A percentile compares a stretch with the other conserved stretches of the same genome.
phyloP scores from a whole-genome alignment of 2,888 invertebrate genomes.

The Melieria crassipennis region DNA sequence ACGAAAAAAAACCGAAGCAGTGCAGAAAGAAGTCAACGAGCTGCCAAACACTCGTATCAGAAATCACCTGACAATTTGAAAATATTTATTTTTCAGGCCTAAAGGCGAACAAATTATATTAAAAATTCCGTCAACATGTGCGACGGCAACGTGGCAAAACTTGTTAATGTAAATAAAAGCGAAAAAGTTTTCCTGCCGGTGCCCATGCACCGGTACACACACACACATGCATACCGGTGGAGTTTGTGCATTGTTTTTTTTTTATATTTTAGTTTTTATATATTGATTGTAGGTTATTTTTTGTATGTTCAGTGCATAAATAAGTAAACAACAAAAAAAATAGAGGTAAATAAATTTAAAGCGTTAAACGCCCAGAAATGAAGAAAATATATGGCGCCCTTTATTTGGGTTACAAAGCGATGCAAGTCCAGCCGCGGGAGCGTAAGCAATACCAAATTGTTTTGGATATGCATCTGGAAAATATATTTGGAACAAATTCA shows the following conservation, averaged over 20 bases:
- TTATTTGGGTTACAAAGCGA: slow-evolving; percentile 14
- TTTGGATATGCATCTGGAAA: too few species aligned
- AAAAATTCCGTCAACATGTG: slow-evolving; percentile 16
- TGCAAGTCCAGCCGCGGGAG: neutral
- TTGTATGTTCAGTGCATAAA: neutral
- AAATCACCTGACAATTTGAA: too few species aligned
- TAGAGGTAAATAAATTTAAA: neutral
- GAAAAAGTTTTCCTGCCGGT: neutral
- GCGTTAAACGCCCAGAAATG: neutral
- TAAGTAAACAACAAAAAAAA: too few species aligned
- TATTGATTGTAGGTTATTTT: neutral
- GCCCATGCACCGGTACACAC: slow-evolving; percentile 5
- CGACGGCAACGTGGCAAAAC: slow-evolving; percentile 18
- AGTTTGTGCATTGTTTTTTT: slow-evolving; percentile 7
- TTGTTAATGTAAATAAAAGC: slow-evolving; percentile 16
- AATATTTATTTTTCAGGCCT: slow-evolving; percentile 1
- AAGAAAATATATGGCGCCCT: neutral
- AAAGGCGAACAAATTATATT: slow-evolving; percentile 5
- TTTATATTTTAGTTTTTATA: too few species aligned
- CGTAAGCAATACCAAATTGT: neutral
- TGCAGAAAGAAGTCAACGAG: too few species aligned
- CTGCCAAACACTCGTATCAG: too few species aligned
- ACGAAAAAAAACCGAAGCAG: too few species aligned
- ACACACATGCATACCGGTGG: neutral
- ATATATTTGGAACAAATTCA: too few species aligned